Evolutionary conservation across 2,113 vertebrate genomes (phyloP).

Genomic region (Paedocypris sp.): DNA sequence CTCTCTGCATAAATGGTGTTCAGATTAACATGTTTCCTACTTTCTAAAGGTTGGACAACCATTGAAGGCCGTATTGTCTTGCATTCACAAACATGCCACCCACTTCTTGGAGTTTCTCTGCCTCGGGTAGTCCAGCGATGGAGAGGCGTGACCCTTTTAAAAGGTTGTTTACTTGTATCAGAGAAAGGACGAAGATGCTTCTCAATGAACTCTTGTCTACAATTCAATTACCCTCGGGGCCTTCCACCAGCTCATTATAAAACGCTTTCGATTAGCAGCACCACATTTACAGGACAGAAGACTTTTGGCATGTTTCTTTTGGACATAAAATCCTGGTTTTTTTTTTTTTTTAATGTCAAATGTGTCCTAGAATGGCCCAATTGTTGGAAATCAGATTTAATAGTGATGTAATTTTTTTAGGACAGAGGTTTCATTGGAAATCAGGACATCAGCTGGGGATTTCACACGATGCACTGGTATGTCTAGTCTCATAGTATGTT

Average conservation of each 20-base stretch:
- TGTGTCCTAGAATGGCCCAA: background rate
- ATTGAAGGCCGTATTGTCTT: slow-evolving; percentile 57
- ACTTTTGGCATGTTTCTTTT: background rate
- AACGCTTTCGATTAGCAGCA: background rate
- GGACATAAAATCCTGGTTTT: background rate
- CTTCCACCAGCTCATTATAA: slow-evolving; percentile 46
- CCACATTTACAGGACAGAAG: background rate
- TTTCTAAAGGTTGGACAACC: slow-evolving; percentile 57
- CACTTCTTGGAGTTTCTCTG: slow-evolving; percentile 48
- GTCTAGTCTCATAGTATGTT: slow-evolving; percentile 4
- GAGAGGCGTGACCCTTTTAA: slow-evolving; percentile 66
- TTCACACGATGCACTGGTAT: slow-evolving; percentile 5
- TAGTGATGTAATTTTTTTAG: background rate
- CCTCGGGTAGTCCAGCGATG: slow-evolving; percentile 51
- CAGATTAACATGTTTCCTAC: slow-evolving; percentile 60
- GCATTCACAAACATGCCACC: slow-evolving; percentile 57
- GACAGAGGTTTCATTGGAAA: background rate
- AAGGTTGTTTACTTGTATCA: slow-evolving; percentile 69
- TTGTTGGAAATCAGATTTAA: background rate
- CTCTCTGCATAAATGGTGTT: slow-evolving; percentile 29
- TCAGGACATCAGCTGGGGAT: background rate
- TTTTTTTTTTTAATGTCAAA: background rate
- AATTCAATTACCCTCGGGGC: slow-evolving; percentile 66
- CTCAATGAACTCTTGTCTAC: slow-evolving; percentile 74
- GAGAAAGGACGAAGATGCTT: slow-evolving; percentile 59